Percentiles rank a stretch among this genome's conserved stretches.
phyloP scores from a whole-genome alignment of 2,797 vertebrate species.

The Ispidina picta region DNA sequence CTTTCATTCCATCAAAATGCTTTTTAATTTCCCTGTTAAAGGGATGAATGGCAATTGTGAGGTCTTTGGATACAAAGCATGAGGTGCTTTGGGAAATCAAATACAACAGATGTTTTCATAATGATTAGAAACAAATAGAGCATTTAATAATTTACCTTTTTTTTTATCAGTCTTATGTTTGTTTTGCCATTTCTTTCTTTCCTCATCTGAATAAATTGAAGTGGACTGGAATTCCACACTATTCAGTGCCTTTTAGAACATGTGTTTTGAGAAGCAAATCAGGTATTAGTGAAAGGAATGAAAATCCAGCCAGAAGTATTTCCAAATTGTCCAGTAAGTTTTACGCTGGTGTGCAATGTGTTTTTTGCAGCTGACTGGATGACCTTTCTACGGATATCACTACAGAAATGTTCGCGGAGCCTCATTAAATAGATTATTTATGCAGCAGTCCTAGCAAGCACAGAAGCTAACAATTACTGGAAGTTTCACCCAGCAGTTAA shows the following conservation, averaged over 20 bases:
- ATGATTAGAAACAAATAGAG: not conserved
- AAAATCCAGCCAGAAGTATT: not conserved
- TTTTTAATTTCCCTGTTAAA: not conserved
- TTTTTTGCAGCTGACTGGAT: not conserved
- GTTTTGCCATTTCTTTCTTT: constrained; percentile 16
- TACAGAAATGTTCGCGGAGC: not conserved
- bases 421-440: constrained; percentile 21
- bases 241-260: not conserved
- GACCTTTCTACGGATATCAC: not conserved
- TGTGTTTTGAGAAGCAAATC: not conserved
- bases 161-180: not conserved
- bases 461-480: constrained; percentile 44
- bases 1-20: not conserved
- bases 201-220: not conserved
- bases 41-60: not conserved
- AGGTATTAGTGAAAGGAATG: not conserved
- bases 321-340: not conserved
- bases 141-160: not conserved
- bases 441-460: not conserved
- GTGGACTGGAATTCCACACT: not conserved
- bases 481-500: constrained; percentile 46
- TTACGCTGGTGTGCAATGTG: not conserved
- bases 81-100: not conserved
- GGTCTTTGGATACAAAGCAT: not conserved
- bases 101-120: not conserved